Conservation (phyloP, 1,140 invertebrate species). For the Sycophaga agraensis region DNA sequence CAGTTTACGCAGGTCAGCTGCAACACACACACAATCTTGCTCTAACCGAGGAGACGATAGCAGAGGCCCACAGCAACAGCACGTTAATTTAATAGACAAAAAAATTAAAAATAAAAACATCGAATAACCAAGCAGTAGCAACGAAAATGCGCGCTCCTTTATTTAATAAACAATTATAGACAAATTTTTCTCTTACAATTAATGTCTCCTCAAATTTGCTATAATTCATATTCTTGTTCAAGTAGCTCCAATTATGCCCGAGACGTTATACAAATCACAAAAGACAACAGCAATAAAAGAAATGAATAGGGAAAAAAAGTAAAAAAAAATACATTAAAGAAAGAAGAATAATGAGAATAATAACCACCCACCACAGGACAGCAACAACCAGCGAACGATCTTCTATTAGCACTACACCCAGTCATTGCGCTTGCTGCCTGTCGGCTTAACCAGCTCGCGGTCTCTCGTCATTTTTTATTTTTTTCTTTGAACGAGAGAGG, state of each 20-base stretch:
- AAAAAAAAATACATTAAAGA: conserved; percentile 19
- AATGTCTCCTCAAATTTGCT: conserved; percentile 9
- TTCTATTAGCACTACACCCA: conserved; percentile 46
- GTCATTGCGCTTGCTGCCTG: conserved; percentile 44
- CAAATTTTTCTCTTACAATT: conserved; percentile 25
- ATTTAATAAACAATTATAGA: not conserved
- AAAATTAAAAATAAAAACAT: conserved; percentile 6
- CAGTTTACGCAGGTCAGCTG: conserved; percentile 63
- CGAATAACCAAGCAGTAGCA: conserved; percentile 22
- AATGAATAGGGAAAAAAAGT: conserved; percentile 20
- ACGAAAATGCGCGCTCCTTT: conserved; percentile 21
- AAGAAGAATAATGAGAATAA: conserved; percentile 32
- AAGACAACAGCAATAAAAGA: conserved; percentile 27
- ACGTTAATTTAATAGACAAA: conserved; percentile 41
- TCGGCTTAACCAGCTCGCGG: conserved; percentile 38
- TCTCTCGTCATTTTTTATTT: conserved; percentile 24
- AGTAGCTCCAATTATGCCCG: conserved; percentile 6
- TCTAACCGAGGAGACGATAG: conserved; percentile 54
- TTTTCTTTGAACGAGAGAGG: conserved; percentile 14
- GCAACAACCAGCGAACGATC: conserved; percentile 58
- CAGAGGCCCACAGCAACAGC: conserved; percentile 54
- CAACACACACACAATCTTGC: conserved; percentile 61
- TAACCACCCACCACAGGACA: conserved; percentile 59
- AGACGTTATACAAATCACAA: conserved; percentile 21
- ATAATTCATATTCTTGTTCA: not conserved